phyloP scores from a whole-genome alignment of 2,113 vertebrate genomes.

The Cacatua alba region DNA sequence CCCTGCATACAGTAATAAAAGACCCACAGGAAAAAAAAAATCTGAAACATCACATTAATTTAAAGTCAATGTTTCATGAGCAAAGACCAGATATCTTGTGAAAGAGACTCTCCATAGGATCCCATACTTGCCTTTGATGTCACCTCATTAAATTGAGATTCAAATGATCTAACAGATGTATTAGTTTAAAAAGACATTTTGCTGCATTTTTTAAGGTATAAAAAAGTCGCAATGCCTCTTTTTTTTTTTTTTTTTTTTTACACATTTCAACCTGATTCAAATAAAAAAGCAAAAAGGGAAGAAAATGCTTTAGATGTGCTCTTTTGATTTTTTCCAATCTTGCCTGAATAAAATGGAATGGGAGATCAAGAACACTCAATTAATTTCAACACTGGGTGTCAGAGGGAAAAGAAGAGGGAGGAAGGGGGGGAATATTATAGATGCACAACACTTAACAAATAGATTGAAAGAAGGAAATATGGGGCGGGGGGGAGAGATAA shows the following conservation, averaged over 20 bases:
- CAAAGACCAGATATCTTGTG: slow-evolving; percentile 71
- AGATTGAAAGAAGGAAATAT: slow-evolving; percentile 78
- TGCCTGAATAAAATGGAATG: slow-evolving; percentile 83
- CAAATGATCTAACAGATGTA: slow-evolving; percentile 85
- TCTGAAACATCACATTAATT: slow-evolving; percentile 74
- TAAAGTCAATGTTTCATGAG: slow-evolving; percentile 74
- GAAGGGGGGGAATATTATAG: slow-evolving; percentile 65
- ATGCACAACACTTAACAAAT: slow-evolving; percentile 80
- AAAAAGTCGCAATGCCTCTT: slow-evolving; percentile 57
- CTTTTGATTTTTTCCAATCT: slow-evolving; percentile 84
- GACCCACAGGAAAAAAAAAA: slow-evolving; percentile 23
- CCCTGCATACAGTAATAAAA: slow-evolving; percentile 63
- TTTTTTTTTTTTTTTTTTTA: not conserved
- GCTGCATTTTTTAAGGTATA: slow-evolving; percentile 71
- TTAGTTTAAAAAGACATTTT: slow-evolving; percentile 83
- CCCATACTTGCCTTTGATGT: slow-evolving; percentile 76
- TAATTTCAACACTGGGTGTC: slow-evolving; percentile 84
- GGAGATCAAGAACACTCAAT: slow-evolving; percentile 84
- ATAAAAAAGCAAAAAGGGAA: slow-evolving; percentile 78
- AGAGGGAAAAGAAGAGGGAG: slow-evolving; percentile 67
- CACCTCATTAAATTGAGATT: slow-evolving; percentile 83
- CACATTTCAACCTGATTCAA: slow-evolving; percentile 82
- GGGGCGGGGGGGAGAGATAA: slow-evolving; percentile 46
- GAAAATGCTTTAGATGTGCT: slow-evolving; percentile 83
- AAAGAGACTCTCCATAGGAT: slow-evolving; percentile 66